These are phyloP conservation scores for Lutjanus campechanus DNA, from an alignment of 2,797 vertebrate genomes.

Conservation along the genomic window DNA sequence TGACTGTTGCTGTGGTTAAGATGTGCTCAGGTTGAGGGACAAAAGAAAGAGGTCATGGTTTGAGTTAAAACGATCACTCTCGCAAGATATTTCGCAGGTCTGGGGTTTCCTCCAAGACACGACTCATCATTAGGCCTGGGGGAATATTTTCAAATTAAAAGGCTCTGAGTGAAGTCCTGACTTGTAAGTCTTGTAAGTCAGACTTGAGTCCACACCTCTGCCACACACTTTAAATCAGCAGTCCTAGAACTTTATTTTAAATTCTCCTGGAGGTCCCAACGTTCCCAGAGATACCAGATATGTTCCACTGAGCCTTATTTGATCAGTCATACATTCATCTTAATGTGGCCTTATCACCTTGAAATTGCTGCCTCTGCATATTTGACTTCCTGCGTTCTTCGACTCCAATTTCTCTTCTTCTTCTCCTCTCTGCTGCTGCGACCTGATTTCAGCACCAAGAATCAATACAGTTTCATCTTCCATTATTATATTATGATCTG, in stretches of 20 bases:
- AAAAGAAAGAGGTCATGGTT: too few relatives aligned
- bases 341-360: constrained; percentile 43
- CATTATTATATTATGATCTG: constrained; percentile 50
- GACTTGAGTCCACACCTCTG: too few relatives aligned
- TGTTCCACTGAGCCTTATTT: neutral
- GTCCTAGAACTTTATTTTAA: neutral
- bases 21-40: too few relatives aligned
- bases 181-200: too few relatives aligned
- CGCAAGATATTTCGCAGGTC: too few relatives aligned
- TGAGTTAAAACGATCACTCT: too few relatives aligned
- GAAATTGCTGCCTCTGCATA: constrained; percentile 33
- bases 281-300: neutral
- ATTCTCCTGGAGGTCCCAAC: neutral
- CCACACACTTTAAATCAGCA: constrained; percentile 3
- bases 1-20: too few relatives aligned
- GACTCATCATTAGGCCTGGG: too few relatives aligned
- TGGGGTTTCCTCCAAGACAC: too few relatives aligned
- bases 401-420: constrained; percentile 42
- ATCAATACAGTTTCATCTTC: constrained; percentile 58
- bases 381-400: constrained; percentile 44
- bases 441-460: constrained; percentile 33
- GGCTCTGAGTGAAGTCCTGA: too few relatives aligned
- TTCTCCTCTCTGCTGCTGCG: constrained; percentile 15
- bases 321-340: constrained; percentile 8
- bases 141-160: too few relatives aligned